Conservation (phyloP, 2,113 vertebrate genomes). For the Gymnorhina tibicen region DNA sequence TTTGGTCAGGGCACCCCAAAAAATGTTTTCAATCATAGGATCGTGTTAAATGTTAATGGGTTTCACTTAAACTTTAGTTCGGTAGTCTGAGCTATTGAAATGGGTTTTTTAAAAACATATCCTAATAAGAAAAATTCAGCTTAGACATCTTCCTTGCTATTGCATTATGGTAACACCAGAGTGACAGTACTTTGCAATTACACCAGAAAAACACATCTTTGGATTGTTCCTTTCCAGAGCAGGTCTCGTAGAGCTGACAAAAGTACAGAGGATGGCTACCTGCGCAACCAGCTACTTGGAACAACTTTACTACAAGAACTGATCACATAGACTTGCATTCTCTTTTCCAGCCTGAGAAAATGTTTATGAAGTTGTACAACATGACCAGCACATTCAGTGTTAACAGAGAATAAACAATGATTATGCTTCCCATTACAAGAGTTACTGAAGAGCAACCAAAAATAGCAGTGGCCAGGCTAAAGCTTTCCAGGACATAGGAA, state of each 20-base stretch:
- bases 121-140: not conserved
- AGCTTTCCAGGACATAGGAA: not conserved
- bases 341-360: not conserved
- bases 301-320: not conserved
- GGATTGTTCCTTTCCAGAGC: not conserved
- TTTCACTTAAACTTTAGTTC: not conserved
- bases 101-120: rapidly evolving
- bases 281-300: not conserved
- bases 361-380: not conserved
- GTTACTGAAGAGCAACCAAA: not conserved
- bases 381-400: not conserved
- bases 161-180: not conserved
- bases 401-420: not conserved
- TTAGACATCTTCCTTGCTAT: not conserved
- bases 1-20: not conserved
- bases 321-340: not conserved
- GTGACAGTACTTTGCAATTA: not conserved
- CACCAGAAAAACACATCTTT: not conserved
- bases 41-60: rapidly evolving
- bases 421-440: not conserved
- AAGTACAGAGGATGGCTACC: not conserved
- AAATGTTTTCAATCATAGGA: not conserved
- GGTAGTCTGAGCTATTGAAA: not conserved
- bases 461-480: not conserved
- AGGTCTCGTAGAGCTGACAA: not conserved